These are phyloP conservation scores for Argynnis bischoffii DNA, from an alignment of 2,888 invertebrate genomes.

Conservation along the genomic window DNA sequence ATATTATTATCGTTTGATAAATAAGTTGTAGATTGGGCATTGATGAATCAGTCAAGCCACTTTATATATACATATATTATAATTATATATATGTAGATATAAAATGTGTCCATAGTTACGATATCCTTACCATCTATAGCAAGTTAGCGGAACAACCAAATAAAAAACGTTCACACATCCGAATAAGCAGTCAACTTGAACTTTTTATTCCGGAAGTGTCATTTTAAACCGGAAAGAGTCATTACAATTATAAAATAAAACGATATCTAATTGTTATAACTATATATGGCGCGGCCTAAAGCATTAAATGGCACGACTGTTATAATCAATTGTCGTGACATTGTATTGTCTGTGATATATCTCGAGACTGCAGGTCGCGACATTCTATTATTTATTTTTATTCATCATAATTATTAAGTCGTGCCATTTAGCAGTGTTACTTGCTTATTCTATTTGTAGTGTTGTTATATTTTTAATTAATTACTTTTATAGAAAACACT, in stretches of 20 bases:
- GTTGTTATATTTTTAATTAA: no score
- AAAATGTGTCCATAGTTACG: background rate
- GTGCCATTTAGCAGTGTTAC: conserved; percentile 1
- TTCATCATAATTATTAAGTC: background rate
- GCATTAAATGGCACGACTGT: conserved; percentile 22
- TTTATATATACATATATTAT: no score
- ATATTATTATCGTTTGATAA: no score
- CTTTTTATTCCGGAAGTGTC: conserved; percentile 12
- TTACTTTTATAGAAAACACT: no score
- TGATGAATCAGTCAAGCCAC: no score
- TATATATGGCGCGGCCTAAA: conserved; percentile 23
- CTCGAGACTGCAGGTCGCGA: conserved; percentile 17
- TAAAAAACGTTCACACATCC: conserved; percentile 1
- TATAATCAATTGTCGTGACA: conserved; percentile 24
- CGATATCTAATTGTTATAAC: conserved; percentile 27
- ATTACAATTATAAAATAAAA: conserved; percentile 26
- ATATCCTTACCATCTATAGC: background rate
- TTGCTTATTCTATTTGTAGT: no score
- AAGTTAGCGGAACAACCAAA: conserved; percentile 10
- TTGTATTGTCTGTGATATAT: conserved; percentile 25
- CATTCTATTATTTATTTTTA: conserved; percentile 10
- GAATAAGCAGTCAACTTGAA: background rate
- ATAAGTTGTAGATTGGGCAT: no score
- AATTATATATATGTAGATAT: background rate
- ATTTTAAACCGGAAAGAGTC: conserved; percentile 11